Base-by-base conservation (phyloP, 2,888 invertebrate genomes). In the Thera britannica region DNA sequence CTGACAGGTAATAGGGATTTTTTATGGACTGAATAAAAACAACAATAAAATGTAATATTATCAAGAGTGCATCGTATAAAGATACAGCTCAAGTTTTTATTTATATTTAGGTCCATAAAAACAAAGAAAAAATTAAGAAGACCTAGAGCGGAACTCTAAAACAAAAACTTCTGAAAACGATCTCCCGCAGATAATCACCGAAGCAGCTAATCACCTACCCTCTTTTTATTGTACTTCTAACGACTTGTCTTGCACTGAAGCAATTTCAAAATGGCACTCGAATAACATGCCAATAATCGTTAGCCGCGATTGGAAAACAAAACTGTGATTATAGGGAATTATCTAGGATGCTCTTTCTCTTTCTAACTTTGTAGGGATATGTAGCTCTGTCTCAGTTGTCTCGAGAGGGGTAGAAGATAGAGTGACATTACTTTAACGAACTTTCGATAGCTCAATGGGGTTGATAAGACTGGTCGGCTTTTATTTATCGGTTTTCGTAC, bases 201-300 rank as follows among this genome's bases (percentile, higher is more conserved):
- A 72, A 75, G 69, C 72, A 75, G 77, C 83, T 88, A 87, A 89
- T 89, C 85, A 84, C 83, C 74, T 75, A 78, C 80, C 83, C 83
- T 83, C 84, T 84, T 90, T 92, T 91, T 92, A 93, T 90, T 86
- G 85, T 82, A 88, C 86, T 93, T 92, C 83, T 88, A 92, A 93
- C 93, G 90, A 93, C 91, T 92, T 91, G 83, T 88, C 90, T 88
- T 79, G 83, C 88, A 92, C 87, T 92, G 88, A 89, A 90, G 90
- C 92, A 89, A 93, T 93, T 93, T 88, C 87, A 92, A 90, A 93
- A 92, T 90, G 86, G 90, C 88, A 82, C 85, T 88, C 88, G 92
- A 95, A 95, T 94, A 94, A 95, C 95, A 95, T 92, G 94, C 94
- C 95, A 95, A 95, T 95, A 95, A 95, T 94, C 95, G 95, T 95